Evolutionary conservation across 2,888 invertebrate genomes (phyloP).

Genomic region (Tenthredo distinguenda): DNA sequence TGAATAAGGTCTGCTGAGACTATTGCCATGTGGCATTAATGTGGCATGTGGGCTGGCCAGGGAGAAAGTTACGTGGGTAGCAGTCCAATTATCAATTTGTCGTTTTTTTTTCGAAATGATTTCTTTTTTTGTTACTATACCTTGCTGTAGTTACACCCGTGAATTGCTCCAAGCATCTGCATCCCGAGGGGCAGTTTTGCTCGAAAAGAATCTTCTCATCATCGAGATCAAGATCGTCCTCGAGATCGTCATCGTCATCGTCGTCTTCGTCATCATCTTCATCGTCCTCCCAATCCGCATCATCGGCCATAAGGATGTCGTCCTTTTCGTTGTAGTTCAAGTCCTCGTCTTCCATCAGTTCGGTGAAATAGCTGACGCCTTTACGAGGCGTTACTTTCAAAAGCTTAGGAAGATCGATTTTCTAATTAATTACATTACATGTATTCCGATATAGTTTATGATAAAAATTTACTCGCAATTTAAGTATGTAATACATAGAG

Average conservation of each 20-base stretch:
- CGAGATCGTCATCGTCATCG: slow-evolving; percentile 62
- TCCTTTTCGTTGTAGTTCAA: slow-evolving; percentile 59
- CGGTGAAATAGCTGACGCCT: slow-evolving; percentile 58
- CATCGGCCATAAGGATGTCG: slow-evolving; percentile 52
- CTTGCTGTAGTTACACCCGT: slow-evolving; percentile 71
- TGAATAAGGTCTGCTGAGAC: too few species aligned
- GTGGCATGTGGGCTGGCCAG: too few species aligned
- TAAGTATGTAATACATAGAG: background rate
- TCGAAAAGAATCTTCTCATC: slow-evolving; percentile 69
- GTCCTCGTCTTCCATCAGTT: slow-evolving; percentile 66
- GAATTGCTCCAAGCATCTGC: slow-evolving; percentile 71
- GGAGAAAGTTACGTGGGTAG: too few species aligned
- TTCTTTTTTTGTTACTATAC: slow-evolving; percentile 60
- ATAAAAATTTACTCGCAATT: background rate
- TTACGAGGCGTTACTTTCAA: background rate
- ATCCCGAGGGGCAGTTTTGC: slow-evolving; percentile 72
- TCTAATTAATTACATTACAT: background rate
- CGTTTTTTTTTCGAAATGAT: background rate
- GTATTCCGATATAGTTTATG: background rate
- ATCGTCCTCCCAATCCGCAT: slow-evolving; percentile 63
- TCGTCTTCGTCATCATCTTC: slow-evolving; percentile 64
- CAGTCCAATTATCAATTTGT: background rate
- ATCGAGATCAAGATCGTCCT: slow-evolving; percentile 61
- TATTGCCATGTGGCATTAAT: too few species aligned
- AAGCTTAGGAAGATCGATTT: background rate